These are phyloP conservation scores for Apis florea DNA, from an alignment of 1,140 invertebrate genomes.

Conservation along the genomic window DNA sequence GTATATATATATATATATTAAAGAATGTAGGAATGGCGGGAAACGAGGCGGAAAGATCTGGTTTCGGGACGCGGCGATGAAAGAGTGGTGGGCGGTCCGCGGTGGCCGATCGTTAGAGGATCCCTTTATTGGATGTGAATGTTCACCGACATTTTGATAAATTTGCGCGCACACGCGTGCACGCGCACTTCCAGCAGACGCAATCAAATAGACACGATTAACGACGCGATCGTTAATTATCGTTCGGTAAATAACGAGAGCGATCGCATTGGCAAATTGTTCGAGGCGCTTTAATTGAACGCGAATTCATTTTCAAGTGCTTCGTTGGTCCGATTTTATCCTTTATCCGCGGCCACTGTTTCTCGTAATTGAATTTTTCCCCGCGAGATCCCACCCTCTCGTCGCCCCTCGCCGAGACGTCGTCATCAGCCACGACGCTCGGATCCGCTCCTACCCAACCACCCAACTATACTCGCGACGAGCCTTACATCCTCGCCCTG, in stretches of 20 bases:
- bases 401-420: background rate
- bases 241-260: constrained; percentile 57
- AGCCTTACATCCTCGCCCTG: background rate
- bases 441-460: background rate
- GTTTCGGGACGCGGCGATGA: background rate
- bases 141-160: constrained; percentile 54
- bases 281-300: constrained; percentile 55
- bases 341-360: background rate
- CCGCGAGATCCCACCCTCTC: background rate
- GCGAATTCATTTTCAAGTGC: constrained; percentile 53
- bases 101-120: constrained; percentile 29
- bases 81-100: constrained; percentile 17
- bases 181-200: constrained; percentile 19
- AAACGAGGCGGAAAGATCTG: constrained; percentile 16
- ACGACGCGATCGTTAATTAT: constrained; percentile 61
- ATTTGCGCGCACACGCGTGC: constrained; percentile 36
- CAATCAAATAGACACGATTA: constrained; percentile 57
- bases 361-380: constrained; percentile 34
- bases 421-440: too few relatives aligned
- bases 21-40: background rate
- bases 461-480: background rate
- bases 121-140: constrained; percentile 46
- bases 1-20: too few relatives aligned
- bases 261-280: constrained; percentile 53
- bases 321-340: constrained; percentile 30